A percentile compares a stretch with the other conserved stretches of the same genome.
These are phyloP conservation scores for Periophthalmus modestus DNA, from an alignment of 2,113 vertebrate genomes.

Conservation along the genomic window DNA sequence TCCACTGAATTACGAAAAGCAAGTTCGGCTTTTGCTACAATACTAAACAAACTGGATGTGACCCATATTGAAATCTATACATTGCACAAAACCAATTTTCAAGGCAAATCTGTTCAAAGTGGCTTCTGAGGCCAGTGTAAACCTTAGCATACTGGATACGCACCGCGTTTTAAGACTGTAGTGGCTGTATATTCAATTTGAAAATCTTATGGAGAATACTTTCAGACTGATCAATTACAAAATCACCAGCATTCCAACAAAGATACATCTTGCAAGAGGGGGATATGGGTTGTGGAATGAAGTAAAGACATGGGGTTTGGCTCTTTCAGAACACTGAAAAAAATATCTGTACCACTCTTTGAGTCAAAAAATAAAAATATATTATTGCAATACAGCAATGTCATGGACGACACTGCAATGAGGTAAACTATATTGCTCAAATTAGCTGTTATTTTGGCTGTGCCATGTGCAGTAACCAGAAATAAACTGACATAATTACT, in stretches of 20 bases:
- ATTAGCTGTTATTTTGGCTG: background rate
- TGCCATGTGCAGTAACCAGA: background rate
- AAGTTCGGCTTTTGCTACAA: background rate
- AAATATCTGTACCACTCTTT: background rate
- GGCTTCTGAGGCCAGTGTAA: background rate
- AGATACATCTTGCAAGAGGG: background rate
- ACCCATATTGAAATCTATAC: background rate
- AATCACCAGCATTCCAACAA: background rate
- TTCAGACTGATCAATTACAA: background rate
- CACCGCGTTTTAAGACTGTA: background rate
- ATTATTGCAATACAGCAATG: background rate
- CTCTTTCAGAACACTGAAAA: background rate
- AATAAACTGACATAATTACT: background rate
- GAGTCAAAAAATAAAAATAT: constrained; percentile 2
- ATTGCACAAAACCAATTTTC: background rate
- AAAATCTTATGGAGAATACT: background rate
- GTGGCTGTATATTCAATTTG: background rate
- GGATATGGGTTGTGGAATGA: background rate
- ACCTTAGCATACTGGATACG: background rate
- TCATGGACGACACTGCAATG: background rate
- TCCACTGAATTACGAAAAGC: background rate
- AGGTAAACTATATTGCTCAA: constrained; percentile 1
- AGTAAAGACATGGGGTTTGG: background rate
- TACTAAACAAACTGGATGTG: background rate
- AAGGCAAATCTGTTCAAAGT: background rate